Conservation (phyloP, 1,140 invertebrate species). For the Leucophenga varia region DNA sequence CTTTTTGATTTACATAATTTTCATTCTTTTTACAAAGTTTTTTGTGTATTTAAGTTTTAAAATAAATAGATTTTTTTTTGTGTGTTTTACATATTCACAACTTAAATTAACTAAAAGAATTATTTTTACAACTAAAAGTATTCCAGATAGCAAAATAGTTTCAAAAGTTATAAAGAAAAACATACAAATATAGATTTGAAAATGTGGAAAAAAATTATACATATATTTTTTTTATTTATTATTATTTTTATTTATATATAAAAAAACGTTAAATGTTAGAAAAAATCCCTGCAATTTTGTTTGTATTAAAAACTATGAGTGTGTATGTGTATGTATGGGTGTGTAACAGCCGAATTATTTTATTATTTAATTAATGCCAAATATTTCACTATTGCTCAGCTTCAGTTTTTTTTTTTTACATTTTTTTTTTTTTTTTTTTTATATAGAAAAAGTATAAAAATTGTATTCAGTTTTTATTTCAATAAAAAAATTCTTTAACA, state of each 20-base stretch:
- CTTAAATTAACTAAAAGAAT: not conserved
- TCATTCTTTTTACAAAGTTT: no score
- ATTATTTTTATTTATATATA: slow-evolving; percentile 17
- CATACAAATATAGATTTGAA: no score
- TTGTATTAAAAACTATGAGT: slow-evolving; percentile 30
- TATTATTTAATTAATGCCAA: slow-evolving; percentile 25
- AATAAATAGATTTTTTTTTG: no score
- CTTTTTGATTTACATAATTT: no score
- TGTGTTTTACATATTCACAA: no score
- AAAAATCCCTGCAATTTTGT: slow-evolving; percentile 47
- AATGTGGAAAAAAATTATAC: no score
- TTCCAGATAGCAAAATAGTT: not conserved
- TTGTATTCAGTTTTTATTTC: slow-evolving; percentile 19
- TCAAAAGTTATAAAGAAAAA: not conserved
- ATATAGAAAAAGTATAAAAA: slow-evolving; percentile 40
- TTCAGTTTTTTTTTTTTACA: slow-evolving; percentile 26
- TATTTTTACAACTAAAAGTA: not conserved
- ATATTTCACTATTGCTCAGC: slow-evolving; percentile 32
- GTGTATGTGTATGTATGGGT: slow-evolving; percentile 20
- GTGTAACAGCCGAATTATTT: slow-evolving; percentile 29
- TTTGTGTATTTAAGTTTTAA: no score
- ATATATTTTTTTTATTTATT: slow-evolving; percentile 15
- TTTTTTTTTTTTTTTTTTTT: no score
- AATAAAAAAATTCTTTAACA: slow-evolving; percentile 16
- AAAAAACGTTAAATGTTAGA: not conserved